Conservation (phyloP, 2,113 vertebrate species). For the Pandion haliaetus region DNA sequence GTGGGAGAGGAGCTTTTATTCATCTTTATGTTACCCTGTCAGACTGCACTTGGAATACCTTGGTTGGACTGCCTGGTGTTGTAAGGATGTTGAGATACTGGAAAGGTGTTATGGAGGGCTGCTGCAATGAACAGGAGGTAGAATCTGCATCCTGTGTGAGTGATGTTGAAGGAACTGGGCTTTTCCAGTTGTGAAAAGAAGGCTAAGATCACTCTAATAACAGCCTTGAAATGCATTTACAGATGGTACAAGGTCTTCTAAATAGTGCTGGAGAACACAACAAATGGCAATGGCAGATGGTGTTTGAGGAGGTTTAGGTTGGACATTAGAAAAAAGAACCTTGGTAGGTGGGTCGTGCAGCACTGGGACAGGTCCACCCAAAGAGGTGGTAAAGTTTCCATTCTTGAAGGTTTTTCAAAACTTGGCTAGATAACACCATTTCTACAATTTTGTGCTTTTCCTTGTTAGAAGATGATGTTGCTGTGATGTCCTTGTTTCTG, state of each 20-base stretch:
- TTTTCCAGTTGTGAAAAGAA: background rate
- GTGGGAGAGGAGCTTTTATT: too few species aligned
- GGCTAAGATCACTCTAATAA: background rate
- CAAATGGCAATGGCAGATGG: background rate
- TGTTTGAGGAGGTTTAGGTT: background rate
- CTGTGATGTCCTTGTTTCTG: background rate
- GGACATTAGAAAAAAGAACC: background rate
- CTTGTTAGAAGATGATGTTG: background rate
- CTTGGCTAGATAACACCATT: background rate
- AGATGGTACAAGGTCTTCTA: background rate
- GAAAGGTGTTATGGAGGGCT: too few species aligned
- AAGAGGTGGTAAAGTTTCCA: background rate
- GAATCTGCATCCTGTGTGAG: too few species aligned
- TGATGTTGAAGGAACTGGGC: too few species aligned
- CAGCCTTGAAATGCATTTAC: background rate
- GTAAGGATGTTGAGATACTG: too few species aligned
- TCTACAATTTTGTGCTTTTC: background rate
- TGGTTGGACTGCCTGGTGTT: too few species aligned
- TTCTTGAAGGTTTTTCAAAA: background rate
- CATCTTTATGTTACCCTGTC: too few species aligned
- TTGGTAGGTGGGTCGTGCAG: background rate
- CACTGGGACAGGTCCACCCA: background rate
- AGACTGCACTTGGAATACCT: too few species aligned
- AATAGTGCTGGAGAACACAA: background rate
- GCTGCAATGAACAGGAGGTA: too few species aligned